These are phyloP conservation scores for Podocnemis expansa DNA, from an alignment of 2,113 vertebrate genomes.

Conservation along the genomic window DNA sequence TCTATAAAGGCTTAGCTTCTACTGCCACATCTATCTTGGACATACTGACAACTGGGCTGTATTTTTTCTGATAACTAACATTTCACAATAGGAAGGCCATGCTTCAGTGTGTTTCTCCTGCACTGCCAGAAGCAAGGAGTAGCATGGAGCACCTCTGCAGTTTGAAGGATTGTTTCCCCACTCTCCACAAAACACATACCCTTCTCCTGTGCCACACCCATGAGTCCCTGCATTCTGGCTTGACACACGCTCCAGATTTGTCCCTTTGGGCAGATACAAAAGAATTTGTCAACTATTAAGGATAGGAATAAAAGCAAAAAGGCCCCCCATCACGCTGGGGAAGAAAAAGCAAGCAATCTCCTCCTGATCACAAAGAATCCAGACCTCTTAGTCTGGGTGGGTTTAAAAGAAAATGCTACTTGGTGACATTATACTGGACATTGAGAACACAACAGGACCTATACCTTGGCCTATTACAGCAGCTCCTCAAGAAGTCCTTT, in stretches of 20 bases:
- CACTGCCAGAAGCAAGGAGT: background rate
- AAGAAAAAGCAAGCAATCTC: background rate
- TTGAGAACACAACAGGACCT: background rate
- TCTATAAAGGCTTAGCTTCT: background rate
- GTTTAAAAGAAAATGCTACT: background rate
- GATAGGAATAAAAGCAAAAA: background rate
- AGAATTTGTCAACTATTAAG: background rate
- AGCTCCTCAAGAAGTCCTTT: fast-evolving
- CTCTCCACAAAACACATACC: background rate
- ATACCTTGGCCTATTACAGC: background rate
- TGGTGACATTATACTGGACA: background rate
- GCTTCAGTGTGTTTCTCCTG: background rate
- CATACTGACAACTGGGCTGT: background rate
- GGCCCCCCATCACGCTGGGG: background rate
- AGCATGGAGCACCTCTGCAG: background rate
- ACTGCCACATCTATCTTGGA: background rate
- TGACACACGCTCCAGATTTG: background rate
- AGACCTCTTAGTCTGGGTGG: background rate
- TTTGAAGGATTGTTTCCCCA: background rate
- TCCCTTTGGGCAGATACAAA: background rate
- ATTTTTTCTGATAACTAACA: background rate
- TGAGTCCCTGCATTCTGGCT: background rate
- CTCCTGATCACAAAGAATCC: background rate
- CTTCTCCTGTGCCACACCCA: background rate
- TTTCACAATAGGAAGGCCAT: background rate